A percentile compares a stretch with the other conserved stretches of the same genome.
These are phyloP conservation scores for Leptopilina drosophilae DNA, from an alignment of 2,888 invertebrate species.

Conservation along the genomic window DNA sequence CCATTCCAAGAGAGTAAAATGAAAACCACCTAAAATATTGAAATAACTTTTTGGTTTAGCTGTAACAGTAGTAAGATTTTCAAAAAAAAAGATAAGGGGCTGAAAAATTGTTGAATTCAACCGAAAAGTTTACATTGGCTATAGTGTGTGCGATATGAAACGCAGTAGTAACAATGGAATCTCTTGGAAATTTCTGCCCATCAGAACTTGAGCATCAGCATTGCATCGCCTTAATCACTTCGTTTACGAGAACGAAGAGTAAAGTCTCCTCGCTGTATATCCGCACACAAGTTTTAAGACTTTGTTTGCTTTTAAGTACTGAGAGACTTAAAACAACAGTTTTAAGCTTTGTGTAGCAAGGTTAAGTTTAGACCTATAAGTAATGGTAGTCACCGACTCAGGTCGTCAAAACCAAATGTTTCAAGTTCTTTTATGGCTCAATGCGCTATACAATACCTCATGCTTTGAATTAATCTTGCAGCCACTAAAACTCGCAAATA, in stretches of 20 bases:
- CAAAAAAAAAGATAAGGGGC: no score
- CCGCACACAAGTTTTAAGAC: slow-evolving; percentile 10
- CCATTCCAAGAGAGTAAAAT: no score
- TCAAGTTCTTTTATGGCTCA: slow-evolving; percentile 26
- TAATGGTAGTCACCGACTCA: slow-evolving; percentile 16
- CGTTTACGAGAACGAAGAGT: not conserved
- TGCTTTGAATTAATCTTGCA: slow-evolving; percentile 27
- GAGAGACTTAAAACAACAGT: slow-evolving; percentile 18
- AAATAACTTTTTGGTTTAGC: no score
- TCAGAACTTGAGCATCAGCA: not conserved
- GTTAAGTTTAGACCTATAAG: slow-evolving; percentile 2
- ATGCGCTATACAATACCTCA: slow-evolving; percentile 1
- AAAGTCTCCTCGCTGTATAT: not conserved
- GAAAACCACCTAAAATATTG: no score
- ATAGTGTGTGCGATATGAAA: no score
- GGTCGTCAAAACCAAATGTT: slow-evolving; percentile 26
- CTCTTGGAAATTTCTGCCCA: not conserved
- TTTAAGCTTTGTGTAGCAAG: not conserved
- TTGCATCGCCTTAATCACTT: not conserved
- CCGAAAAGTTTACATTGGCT: no score
- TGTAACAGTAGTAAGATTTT: no score
- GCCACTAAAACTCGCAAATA: slow-evolving; percentile 11
- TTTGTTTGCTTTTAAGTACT: slow-evolving; percentile 30
- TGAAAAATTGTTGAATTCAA: no score
- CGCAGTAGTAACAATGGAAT: no score